phyloP scores from a whole-genome alignment of 2,113 vertebrate genomes.

The Aleadryas rufinucha region DNA sequence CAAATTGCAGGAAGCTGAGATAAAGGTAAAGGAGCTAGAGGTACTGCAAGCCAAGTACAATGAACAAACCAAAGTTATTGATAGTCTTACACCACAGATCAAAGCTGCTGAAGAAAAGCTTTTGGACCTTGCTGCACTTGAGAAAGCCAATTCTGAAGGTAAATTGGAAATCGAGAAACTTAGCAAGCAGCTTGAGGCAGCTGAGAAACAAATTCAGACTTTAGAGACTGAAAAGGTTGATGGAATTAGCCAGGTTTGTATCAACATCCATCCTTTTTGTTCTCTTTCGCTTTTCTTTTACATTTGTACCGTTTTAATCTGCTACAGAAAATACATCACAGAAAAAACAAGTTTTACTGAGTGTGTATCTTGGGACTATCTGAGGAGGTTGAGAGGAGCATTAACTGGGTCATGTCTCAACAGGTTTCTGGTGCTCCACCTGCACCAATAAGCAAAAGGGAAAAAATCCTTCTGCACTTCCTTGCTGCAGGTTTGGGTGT shows the following conservation, averaged over 20 bases:
- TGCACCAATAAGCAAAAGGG: background rate
- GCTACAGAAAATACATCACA: background rate
- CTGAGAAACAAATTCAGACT: conserved; percentile 75
- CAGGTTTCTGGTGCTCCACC: background rate
- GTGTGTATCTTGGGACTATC: background rate
- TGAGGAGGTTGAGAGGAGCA: conserved; percentile 30
- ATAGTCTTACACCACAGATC: conserved; percentile 72
- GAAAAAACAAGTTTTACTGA: background rate
- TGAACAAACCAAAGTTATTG: conserved; percentile 77
- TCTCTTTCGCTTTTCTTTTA: conserved; percentile 37
- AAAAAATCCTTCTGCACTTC: background rate
- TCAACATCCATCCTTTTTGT: conserved; percentile 50
- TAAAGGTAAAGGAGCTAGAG: conserved; percentile 90
- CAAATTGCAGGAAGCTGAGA: conserved; percentile 89
- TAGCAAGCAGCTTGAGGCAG: conserved; percentile 79
- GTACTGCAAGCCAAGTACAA: conserved; percentile 70
- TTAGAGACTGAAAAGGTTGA: conserved; percentile 74
- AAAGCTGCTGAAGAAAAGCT: conserved; percentile 80
- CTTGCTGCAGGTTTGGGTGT: background rate
- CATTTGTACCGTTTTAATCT: conserved; percentile 17
- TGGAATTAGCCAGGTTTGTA: conserved; percentile 85
- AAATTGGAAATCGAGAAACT: conserved; percentile 81
- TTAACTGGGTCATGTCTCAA: background rate
- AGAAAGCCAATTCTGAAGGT: conserved; percentile 81
- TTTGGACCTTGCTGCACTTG: conserved; percentile 77